These are phyloP conservation scores for Rhinolophus ferrumequinum DNA, from an alignment of 2,113 vertebrate genomes.

Conservation along the genomic window DNA sequence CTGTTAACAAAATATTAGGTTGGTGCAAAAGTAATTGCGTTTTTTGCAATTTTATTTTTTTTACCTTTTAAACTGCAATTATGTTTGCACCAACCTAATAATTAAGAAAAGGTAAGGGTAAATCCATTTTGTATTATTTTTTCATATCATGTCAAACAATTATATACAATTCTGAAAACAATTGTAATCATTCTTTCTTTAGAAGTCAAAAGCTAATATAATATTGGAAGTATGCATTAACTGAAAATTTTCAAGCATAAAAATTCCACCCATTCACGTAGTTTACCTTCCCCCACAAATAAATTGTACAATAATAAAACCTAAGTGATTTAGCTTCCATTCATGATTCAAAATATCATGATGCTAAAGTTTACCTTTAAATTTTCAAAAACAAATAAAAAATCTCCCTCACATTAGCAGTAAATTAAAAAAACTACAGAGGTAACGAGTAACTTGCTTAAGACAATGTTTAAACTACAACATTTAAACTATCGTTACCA, in stretches of 20 bases:
- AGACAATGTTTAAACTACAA: conserved; percentile 29
- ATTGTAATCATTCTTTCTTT: background rate
- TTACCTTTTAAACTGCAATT: too few species aligned
- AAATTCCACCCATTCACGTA: background rate
- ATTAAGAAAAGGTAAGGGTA: background rate
- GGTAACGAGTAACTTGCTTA: conserved; percentile 18
- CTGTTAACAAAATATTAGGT: background rate
- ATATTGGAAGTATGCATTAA: background rate
- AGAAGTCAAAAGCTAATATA: conserved; percentile 23
- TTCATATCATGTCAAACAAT: conserved; percentile 36
- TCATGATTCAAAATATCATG: conserved; percentile 4
- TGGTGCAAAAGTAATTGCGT: too few species aligned
- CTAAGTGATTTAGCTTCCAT: background rate
- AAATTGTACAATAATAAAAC: background rate
- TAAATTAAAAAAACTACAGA: background rate
- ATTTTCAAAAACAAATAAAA: background rate
- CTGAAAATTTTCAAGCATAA: conserved; percentile 21
- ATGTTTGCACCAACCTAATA: background rate
- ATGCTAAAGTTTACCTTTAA: background rate
- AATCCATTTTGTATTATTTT: background rate
- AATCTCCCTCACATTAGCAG: background rate
- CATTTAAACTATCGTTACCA: conserved; percentile 17
- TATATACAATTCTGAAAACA: conserved; percentile 28
- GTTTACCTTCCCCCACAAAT: background rate
- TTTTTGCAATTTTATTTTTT: too few species aligned